These are phyloP conservation scores for Coreius guichenoti DNA, from an alignment of 2,797 vertebrate species.

Conservation along the genomic window DNA sequence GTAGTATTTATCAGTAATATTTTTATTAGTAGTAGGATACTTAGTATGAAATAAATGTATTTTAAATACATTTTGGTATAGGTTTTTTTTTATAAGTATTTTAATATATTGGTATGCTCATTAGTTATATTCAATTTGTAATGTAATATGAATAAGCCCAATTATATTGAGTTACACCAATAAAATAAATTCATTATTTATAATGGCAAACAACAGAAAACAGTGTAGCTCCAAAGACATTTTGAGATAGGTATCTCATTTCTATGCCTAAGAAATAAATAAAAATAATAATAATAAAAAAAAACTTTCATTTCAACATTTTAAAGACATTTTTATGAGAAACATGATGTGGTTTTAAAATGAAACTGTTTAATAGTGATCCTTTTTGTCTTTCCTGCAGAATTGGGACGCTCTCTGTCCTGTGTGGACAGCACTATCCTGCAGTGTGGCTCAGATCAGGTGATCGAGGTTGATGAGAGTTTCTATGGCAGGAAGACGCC, in stretches of 20 bases:
- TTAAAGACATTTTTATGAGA: background rate
- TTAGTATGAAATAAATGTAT: too few species aligned
- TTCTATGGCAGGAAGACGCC: conserved; percentile 87
- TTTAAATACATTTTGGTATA: too few species aligned
- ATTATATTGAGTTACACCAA: background rate
- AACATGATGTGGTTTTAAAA: background rate
- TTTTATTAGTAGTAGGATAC: too few species aligned
- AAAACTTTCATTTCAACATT: background rate
- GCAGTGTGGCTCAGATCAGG: conserved; percentile 90
- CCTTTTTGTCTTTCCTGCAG: conserved; percentile 68
- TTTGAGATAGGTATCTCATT: background rate
- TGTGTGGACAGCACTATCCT: conserved; percentile 86
- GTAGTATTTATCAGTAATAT: too few species aligned
- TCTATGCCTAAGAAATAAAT: background rate
- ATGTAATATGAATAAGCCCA: background rate
- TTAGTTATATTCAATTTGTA: background rate
- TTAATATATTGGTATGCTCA: background rate
- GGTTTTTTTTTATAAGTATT: too few species aligned
- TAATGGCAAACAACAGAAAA: background rate
- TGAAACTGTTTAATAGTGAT: background rate
- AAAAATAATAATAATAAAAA: background rate
- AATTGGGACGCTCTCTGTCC: conserved; percentile 81
- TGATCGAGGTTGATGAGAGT: conserved; percentile 85
- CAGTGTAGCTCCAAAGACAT: background rate
- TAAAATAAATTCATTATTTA: background rate